Percentiles rank a stretch among this genome's conserved stretches.
Evolutionary conservation across 2,113 vertebrate genomes (phyloP).

Genomic region (Sceloporus undulatus): DNA sequence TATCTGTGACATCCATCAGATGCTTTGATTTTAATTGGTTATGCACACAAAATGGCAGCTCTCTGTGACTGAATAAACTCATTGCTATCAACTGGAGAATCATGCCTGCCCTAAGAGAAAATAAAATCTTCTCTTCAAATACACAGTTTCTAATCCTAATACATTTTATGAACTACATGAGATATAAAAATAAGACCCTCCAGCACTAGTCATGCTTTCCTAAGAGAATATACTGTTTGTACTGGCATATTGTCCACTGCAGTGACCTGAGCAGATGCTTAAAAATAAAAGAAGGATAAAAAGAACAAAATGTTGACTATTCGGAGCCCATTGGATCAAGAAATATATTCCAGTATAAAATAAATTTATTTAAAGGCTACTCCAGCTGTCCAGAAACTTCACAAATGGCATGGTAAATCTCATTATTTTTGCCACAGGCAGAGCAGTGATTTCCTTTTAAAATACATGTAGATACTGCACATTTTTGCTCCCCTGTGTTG

Average conservation of each 20-base stretch:
- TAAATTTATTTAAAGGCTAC: conserved; percentile 63
- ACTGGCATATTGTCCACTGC: neutral
- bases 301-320: neutral
- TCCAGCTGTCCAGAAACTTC: conserved; percentile 53
- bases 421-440: conserved; percentile 60
- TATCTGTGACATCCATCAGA: conserved; percentile 56
- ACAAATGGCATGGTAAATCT: conserved; percentile 61
- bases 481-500: conserved; percentile 53
- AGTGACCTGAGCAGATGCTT: neutral
- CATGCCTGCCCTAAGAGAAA: conserved; percentile 9
- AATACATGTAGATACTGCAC: conserved; percentile 54
- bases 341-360: conserved; percentile 32
- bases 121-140: conserved; percentile 33
- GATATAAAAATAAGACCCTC: conserved; percentile 21
- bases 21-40: conserved; percentile 66
- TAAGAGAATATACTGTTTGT: neutral
- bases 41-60: conserved; percentile 50
- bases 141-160: conserved; percentile 55
- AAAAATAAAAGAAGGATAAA: conserved; percentile 6
- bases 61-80: conserved; percentile 52
- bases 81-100: conserved; percentile 51
- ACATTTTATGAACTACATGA: conserved; percentile 58
- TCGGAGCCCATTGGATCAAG: neutral
- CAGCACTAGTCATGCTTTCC: neutral
- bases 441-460: conserved; percentile 44